Base-by-base conservation (phyloP, 2,888 invertebrate species). In the Scaptomyza flava region DNA sequence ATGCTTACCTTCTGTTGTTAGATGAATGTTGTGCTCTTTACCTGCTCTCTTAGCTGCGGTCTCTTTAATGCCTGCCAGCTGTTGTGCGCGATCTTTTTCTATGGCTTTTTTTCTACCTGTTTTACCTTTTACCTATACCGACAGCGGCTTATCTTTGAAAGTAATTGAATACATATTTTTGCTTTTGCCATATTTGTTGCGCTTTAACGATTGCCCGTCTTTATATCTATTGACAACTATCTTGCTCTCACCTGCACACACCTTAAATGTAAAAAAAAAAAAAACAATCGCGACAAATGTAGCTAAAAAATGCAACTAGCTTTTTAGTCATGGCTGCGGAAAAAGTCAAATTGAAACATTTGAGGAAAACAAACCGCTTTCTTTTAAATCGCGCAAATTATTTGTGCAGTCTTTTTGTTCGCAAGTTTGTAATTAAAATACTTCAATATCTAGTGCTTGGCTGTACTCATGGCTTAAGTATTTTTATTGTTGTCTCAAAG, bases 371-470 rank as follows among this genome's bases (percentile, higher is more conserved):
- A 31, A 41, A 46, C 54, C 61, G 14, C 51, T 73, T 73, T 73
- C 73, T 73, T 53, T 72, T 57, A 67, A 70, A 70, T 65, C 43
- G 50, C 64, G 38, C 36, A 68, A 47, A 66, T 50, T 38, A 27
- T 48, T 59, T 34, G 23, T 46, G 8, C 34, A 48, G 12, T 41
- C 11, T 7, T 31, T 51, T 42, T 31, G 31, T 45, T 1, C 12
- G n/a, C 27, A n/a, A n/a, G 23, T 46, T 42, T 46, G 31, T 68
- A 79, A 73, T 77, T 77, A 68, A 79, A 79, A 76, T 77, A 64
- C 65, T 61, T 68, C 6, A 42, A 52, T 52, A 51, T 57, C 33
- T 56, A 53, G 47, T 54, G 54, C 51, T 60, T 42, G 59, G 60
- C 72, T 72, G 65, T 72, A 70, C 69, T 76, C 79, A 79, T 56